A percentile compares a stretch with the other conserved stretches of the same genome.
Evolutionary conservation across 1,140 invertebrate species (phyloP).

Genomic region (Euura lappo): DNA sequence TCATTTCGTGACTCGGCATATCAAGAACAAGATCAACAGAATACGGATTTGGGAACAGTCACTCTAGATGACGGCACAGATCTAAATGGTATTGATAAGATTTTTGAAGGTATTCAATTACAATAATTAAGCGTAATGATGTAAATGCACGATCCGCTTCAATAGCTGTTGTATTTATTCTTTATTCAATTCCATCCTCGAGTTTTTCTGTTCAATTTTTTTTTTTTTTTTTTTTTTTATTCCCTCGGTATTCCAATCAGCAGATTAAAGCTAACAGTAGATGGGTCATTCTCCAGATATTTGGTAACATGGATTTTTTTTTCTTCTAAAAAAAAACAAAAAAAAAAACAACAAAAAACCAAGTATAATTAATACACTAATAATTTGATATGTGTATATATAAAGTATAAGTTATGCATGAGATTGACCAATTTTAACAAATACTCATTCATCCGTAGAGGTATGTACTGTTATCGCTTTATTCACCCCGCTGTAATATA

Average conservation of each 20-base stretch:
- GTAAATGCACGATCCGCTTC: conserved; percentile 44
- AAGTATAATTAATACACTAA: not conserved
- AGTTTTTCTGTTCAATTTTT: conserved; percentile 27
- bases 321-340: not conserved
- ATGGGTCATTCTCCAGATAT: conserved; percentile 52
- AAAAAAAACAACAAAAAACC: not conserved
- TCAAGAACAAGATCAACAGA: conserved; percentile 58
- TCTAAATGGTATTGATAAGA: conserved; percentile 74
- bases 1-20: conserved; percentile 78
- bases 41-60: conserved; percentile 49
- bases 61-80: conserved; percentile 66
- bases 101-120: conserved; percentile 65
- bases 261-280: conserved; percentile 25
- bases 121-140: conserved; percentile 45
- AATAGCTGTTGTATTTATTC: conserved; percentile 32
- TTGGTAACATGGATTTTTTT: not conserved
- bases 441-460: not conserved
- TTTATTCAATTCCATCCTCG: conserved; percentile 22
- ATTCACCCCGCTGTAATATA: not conserved
- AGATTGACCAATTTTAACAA: not conserved
- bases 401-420: not conserved
- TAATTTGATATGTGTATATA: not conserved
- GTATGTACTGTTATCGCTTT: conserved; percentile 1
- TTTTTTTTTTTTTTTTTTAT: no score
- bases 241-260: conserved; percentile 30